A percentile compares a stretch with the other conserved stretches of the same genome.
Evolutionary conservation across 35 echinoderm and acorn worm genomes (phyloP).

Genomic region (Heliocidaris tuberculata): DNA sequence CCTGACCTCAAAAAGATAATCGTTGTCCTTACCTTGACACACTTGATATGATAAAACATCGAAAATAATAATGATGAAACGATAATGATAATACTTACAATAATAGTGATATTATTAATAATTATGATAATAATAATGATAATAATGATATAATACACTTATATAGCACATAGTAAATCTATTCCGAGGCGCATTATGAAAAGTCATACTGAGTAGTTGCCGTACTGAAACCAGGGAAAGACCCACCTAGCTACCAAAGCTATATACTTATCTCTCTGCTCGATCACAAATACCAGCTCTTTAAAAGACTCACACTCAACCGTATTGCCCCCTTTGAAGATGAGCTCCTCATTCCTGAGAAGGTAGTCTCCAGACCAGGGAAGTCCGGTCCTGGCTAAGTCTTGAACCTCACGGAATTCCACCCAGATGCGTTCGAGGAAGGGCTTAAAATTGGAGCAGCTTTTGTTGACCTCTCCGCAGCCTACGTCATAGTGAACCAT

Average conservation of each 20-base stretch:
- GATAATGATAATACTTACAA: no score
- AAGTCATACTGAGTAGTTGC: background rate
- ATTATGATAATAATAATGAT: no score
- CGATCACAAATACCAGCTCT: constrained; percentile 48
- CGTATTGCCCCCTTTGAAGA: constrained; percentile 32
- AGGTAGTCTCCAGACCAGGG: constrained; percentile 27
- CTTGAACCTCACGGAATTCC: background rate
- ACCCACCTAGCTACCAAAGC: background rate
- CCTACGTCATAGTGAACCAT: constrained; percentile 19
- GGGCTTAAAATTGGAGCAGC: constrained; percentile 25
- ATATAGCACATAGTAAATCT: no score
- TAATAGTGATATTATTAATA: no score
- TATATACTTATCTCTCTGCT: no score
- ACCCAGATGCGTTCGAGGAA: background rate
- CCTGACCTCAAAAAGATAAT: no score
- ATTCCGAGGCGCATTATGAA: no score
- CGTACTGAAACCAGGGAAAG: constrained; percentile 4
- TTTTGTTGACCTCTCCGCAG: constrained; percentile 15
- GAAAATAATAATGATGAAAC: no score
- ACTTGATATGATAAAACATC: no score
- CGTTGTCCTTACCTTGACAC: no score
- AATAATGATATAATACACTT: no score
- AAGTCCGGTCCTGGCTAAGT: constrained; percentile 44
- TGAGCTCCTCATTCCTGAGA: constrained; percentile 47
- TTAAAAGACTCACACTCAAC: background rate